Percentiles rank a stretch among this genome's conserved stretches.
These are phyloP conservation scores for Cheilosia pagana DNA, from an alignment of 2,888 invertebrate genomes.

Conservation along the genomic window DNA sequence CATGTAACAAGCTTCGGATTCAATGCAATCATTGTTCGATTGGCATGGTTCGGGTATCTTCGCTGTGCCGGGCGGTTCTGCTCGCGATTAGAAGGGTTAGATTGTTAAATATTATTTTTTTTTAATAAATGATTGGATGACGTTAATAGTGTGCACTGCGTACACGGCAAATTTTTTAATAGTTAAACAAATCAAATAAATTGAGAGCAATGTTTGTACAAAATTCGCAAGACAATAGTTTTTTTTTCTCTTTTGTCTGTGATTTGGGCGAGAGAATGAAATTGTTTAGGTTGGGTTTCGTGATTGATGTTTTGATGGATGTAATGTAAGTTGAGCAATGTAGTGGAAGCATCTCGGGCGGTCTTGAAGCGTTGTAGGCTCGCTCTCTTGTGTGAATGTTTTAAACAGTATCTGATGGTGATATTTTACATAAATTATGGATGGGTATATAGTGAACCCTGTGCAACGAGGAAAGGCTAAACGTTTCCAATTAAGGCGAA, in stretches of 20 bases:
- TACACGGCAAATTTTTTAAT: conserved; percentile 22
- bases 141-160: conserved; percentile 41
- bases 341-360: background rate
- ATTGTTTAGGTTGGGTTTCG: background rate
- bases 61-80: conserved; percentile 88
- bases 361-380: too few relatives aligned
- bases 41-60: conserved; percentile 91
- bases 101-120: conserved; percentile 43
- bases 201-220: conserved; percentile 68
- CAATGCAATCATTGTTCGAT: conserved; percentile 93
- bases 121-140: conserved; percentile 42
- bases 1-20: conserved; percentile 92
- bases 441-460: too few relatives aligned
- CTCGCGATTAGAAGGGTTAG: conserved; percentile 62
- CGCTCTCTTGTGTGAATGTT: too few relatives aligned
- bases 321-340: background rate
- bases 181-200: conserved; percentile 8
- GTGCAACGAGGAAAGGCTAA: too few relatives aligned
- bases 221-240: conserved; percentile 35
- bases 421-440: too few relatives aligned
- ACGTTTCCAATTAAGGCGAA: too few relatives aligned
- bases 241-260: background rate
- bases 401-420: too few relatives aligned
- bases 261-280: conserved; percentile 30
- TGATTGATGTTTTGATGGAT: background rate